Evolutionary conservation across 2,113 vertebrate genomes (phyloP).

Genomic region (Nesogale talazaci): DNA sequence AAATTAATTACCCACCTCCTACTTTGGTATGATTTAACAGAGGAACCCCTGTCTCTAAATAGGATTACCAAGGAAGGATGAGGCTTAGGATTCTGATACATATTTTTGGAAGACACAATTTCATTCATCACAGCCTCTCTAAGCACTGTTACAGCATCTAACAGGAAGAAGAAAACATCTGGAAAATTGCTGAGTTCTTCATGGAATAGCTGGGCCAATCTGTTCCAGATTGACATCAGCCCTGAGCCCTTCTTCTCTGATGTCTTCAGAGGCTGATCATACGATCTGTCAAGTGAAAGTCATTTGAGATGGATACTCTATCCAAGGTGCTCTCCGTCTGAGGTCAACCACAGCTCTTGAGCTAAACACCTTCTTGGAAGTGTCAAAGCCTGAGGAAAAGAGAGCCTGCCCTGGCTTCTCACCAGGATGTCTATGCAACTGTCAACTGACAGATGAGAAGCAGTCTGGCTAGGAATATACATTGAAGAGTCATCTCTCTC

Average conservation of each 20-base stretch:
- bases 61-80: neutral
- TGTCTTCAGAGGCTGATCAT: neutral
- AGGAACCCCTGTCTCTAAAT: neutral
- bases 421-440: neutral
- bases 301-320: neutral
- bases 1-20: neutral
- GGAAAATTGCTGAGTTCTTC: neutral
- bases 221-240: neutral
- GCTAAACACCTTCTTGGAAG: neutral
- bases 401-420: neutral
- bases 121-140: neutral
- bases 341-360: neutral
- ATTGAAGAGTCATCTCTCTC: neutral
- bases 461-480: neutral
- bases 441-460: neutral
- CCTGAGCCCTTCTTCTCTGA: neutral
- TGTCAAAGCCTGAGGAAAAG: neutral
- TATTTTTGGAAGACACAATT: neutral
- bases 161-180: neutral
- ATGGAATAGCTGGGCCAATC: neutral
- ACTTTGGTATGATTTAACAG: neutral
- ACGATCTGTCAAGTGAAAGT: neutral
- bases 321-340: constrained; percentile 5
- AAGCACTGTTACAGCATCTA: neutral
- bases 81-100: neutral